phyloP scores from a whole-genome alignment of 2,797 vertebrate species.

The Gymnoscopelus braueri region DNA sequence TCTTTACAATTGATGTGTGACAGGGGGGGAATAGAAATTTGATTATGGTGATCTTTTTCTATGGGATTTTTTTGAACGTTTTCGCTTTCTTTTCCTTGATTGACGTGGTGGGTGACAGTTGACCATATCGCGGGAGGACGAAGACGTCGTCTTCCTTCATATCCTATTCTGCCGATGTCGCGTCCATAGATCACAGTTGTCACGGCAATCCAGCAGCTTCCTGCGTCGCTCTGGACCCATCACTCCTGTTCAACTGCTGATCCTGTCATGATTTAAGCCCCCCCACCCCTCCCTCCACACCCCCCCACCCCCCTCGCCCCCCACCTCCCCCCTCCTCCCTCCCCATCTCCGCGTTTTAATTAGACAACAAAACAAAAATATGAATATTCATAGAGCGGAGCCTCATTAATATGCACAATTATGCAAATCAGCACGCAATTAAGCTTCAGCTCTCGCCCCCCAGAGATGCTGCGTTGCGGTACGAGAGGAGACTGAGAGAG shows the following conservation, averaged over 20 bases:
- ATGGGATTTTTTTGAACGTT: background rate
- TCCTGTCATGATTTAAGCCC: conserved; percentile 75
- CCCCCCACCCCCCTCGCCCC: conserved; percentile 28
- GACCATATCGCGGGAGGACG: conserved; percentile 62
- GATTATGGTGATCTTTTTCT: too few species aligned
- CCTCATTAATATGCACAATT: conserved; percentile 87
- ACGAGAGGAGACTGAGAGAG: conserved; percentile 62
- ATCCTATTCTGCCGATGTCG: conserved; percentile 69
- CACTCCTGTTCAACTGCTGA: conserved; percentile 79
- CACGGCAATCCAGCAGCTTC: conserved; percentile 76
- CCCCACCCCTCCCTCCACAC: conserved; percentile 21
- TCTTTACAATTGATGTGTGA: too few species aligned
- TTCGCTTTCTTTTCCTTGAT: conserved; percentile 59
- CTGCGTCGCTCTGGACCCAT: conserved; percentile 73
- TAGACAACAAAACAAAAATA: conserved; percentile 92
- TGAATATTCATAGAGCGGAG: conserved; percentile 91
- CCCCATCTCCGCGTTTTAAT: conserved; percentile 84
- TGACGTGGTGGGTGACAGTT: conserved; percentile 64
- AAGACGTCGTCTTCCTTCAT: conserved; percentile 65
- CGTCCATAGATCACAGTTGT: conserved; percentile 78
- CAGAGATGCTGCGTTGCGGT: conserved; percentile 77
- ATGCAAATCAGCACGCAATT: conserved; percentile 87
- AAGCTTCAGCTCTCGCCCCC: conserved; percentile 81
- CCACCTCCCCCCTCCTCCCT: conserved; percentile 27
- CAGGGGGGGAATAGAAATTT: too few species aligned